These are phyloP conservation scores for Pelmatolapia mariae DNA, from an alignment of 2,113 vertebrate species.

Conservation along the genomic window DNA sequence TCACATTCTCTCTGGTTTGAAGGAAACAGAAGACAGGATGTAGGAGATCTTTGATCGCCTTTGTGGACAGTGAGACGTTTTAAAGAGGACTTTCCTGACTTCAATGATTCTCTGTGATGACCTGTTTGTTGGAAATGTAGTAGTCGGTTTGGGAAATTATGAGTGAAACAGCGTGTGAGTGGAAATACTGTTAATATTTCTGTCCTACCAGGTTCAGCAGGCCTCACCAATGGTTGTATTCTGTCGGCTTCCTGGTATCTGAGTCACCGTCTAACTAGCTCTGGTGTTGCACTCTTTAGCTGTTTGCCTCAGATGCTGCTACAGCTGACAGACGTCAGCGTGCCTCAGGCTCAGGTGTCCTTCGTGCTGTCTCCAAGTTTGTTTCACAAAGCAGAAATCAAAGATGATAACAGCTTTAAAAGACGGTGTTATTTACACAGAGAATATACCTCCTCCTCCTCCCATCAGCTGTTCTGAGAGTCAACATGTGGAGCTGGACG, in stretches of 20 bases:
- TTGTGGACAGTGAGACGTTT: background rate
- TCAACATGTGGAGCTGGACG: background rate
- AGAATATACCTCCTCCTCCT: background rate
- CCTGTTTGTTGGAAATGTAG: background rate
- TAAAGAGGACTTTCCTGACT: background rate
- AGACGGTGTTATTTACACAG: background rate
- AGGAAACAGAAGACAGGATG: background rate
- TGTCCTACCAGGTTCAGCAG: background rate
- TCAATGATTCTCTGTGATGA: background rate
- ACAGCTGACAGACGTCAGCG: background rate
- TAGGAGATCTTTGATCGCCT: background rate
- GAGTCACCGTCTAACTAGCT: background rate
- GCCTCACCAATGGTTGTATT: background rate
- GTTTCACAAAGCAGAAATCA: background rate
- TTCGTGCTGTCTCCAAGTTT: background rate
- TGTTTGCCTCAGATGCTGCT: background rate
- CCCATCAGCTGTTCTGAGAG: background rate
- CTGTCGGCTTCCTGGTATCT: background rate
- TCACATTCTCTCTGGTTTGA: background rate
- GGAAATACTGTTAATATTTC: background rate
- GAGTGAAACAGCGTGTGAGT: background rate
- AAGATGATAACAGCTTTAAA: background rate
- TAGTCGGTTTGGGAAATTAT: background rate
- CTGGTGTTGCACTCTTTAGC: background rate
- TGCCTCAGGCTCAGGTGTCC: background rate